Evolutionary conservation across 2,113 vertebrate species (phyloP).

Genomic region (Callionymus lyra): DNA sequence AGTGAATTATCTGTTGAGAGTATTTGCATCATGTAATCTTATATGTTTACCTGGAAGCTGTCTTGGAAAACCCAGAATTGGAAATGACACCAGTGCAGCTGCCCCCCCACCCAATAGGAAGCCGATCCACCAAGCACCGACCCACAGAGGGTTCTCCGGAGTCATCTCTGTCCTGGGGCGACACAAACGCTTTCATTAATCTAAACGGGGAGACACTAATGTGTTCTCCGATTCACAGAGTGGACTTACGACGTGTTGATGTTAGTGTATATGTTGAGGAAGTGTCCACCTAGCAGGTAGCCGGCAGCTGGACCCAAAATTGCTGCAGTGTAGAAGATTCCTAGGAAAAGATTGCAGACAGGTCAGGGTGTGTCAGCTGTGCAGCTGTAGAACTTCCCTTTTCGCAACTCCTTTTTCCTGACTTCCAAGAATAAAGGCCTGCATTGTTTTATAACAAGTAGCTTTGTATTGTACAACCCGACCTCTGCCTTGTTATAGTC

Average conservation of each 20-base stretch:
- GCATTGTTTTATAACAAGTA: slow-evolving; percentile 24
- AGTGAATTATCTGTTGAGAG: too few species aligned
- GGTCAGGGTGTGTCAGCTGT: slow-evolving; percentile 20
- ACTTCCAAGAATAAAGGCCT: slow-evolving; percentile 14
- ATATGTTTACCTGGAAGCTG: slow-evolving; percentile 78
- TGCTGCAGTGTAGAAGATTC: slow-evolving; percentile 90
- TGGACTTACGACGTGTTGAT: slow-evolving; percentile 75
- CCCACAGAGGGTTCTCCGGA: slow-evolving; percentile 84
- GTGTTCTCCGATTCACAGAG: too few species aligned
- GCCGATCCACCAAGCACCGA: slow-evolving; percentile 93
- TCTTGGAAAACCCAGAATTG: slow-evolving; percentile 84
- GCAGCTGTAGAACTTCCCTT: slow-evolving; percentile 22
- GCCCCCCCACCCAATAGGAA: slow-evolving; percentile 80
- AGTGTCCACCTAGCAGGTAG: slow-evolving; percentile 87
- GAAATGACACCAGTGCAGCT: slow-evolving; percentile 74
- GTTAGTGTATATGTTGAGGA: slow-evolving; percentile 88
- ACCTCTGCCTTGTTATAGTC: too few species aligned
- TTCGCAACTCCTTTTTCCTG: slow-evolving; percentile 27
- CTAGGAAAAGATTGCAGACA: slow-evolving; percentile 53
- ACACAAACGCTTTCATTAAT: slow-evolving; percentile 2
- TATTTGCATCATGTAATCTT: too few species aligned
- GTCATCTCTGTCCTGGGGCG: slow-evolving; percentile 66
- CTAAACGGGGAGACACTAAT: too few species aligned
- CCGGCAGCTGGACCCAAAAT: slow-evolving; percentile 90
- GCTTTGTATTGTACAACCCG: slow-evolving; percentile 5